A percentile compares a stretch with the other conserved stretches of the same genome.
phyloP scores from a whole-genome alignment of 1,140 invertebrate genomes.

The Trissolcus basalis region DNA sequence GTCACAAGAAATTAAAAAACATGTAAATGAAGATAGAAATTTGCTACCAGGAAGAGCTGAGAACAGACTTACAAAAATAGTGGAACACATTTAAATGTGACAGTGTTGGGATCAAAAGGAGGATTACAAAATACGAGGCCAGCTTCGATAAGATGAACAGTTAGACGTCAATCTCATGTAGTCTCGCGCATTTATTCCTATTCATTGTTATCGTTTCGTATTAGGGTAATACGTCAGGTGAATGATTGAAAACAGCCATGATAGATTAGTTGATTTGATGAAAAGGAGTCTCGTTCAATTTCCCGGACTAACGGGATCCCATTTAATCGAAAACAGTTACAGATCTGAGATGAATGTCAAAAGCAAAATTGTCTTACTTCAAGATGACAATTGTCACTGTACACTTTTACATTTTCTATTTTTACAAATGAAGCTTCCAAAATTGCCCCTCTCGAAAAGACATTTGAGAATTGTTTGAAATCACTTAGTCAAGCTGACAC shows the following conservation, averaged over 20 bases:
- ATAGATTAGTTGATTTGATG: slow-evolving; percentile 32
- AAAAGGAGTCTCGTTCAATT: slow-evolving; percentile 22
- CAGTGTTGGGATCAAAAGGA: slow-evolving; percentile 1
- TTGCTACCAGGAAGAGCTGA: too few relatives aligned
- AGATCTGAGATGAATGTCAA: not conserved
- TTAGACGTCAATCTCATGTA: slow-evolving; percentile 17
- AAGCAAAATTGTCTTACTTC: too few relatives aligned
- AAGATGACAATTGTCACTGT: not conserved
- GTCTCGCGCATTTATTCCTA: slow-evolving; percentile 13
- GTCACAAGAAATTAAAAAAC: too few relatives aligned
- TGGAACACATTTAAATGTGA: too few relatives aligned
- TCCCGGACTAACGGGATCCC: slow-evolving; percentile 47
- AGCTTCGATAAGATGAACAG: slow-evolving; percentile 38
- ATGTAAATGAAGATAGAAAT: too few relatives aligned
- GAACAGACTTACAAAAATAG: too few relatives aligned
- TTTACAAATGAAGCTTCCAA: too few relatives aligned
- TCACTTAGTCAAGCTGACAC: slow-evolving; percentile 2
- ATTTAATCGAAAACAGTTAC: slow-evolving; percentile 39
- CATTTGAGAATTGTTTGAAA: slow-evolving; percentile 15
- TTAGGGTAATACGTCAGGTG: slow-evolving; percentile 42
- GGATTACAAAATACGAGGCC: slow-evolving; percentile 15
- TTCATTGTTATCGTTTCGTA: slow-evolving; percentile 42
- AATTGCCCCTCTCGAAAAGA: too few relatives aligned
- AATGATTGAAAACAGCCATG: slow-evolving; percentile 35
- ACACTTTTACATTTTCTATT: not conserved